Evolutionary conservation across 1,140 invertebrate species (phyloP).

Genomic region (Zeugodacus cucurbitae): DNA sequence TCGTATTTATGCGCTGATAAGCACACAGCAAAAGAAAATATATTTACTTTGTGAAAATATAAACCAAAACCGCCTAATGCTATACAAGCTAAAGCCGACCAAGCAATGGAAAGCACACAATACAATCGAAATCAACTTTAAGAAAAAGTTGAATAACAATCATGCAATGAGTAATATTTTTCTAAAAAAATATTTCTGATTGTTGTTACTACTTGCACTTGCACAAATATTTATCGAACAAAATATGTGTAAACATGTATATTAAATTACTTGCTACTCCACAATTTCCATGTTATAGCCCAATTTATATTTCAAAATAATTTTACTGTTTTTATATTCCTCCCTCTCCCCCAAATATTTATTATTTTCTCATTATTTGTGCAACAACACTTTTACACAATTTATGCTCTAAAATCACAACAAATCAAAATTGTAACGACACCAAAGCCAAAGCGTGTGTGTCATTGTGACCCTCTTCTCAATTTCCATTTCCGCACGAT

Average conservation of each 20-base stretch:
- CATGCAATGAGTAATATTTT: no score
- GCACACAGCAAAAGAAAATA: not conserved
- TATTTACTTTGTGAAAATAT: not conserved
- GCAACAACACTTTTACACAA: not conserved
- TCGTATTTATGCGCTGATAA: constrained; percentile 36
- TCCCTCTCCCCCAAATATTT: not conserved
- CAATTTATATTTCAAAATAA: no score
- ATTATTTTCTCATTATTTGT: not conserved
- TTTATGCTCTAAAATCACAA: not conserved
- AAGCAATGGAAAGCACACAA: not conserved
- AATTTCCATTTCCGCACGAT: constrained; percentile 18
- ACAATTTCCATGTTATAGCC: no score
- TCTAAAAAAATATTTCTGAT: no score
- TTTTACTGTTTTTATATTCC: not conserved
- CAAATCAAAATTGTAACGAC: not conserved
- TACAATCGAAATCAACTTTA: not conserved
- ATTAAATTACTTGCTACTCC: no score
- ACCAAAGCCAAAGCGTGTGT: not conserved
- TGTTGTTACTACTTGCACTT: no score
- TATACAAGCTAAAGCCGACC: not conserved
- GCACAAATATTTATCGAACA: no score
- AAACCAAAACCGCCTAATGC: not conserved
- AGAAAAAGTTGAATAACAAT: no score
- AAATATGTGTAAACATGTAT: no score
- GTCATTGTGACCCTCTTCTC: constrained; percentile 9